Base-by-base conservation (phyloP, 2,797 vertebrate species). In the Rhincodon typus region DNA sequence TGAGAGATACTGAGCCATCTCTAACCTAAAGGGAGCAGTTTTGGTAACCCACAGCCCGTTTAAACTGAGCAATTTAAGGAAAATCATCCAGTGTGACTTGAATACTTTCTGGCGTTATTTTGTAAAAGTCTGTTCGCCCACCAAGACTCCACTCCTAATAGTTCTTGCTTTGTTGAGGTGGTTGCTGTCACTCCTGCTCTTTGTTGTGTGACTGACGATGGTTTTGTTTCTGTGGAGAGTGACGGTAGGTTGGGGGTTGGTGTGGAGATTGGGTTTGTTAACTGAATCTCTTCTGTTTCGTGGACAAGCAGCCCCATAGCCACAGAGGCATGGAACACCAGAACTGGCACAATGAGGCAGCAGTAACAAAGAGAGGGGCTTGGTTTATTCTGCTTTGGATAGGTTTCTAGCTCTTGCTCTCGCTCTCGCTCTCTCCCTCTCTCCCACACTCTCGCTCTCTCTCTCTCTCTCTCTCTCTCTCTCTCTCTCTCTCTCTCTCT, bases 21-120 rank as follows among this genome's bases (percentile, higher is more conserved):
- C 67, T 94, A 69, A 94, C 42, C 62, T 94, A 38, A 79, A 67
- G 79, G 53, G 70, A 77, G 34, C 70, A 53, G 95, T 96, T 96
- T 96, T 96, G 69, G 96, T 97, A 96, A 94, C 38, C 27, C 90
- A 69, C 23, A 69, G 23, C 57, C 38, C 13, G 23, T 46, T 62
- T 70, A 27, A 94, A 72, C 66, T 72, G 67, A 70, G 30, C 42
- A 94, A 27, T 12, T 50, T 27, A 50, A 72, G 69, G 93, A 69
- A 27, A 15, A 94, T 46, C 53, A 66, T 66, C 67, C 42, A 94
- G 12, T 69, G 50, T 3, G 70, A 38, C 38, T 69, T 25, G 8
- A 67, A 94, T 94, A 70, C 25, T 70, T 70, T 23, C 72, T 38
- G 27, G 7, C 30, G 25, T 72, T 94, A 46, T 27, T 46, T 46